Base-by-base conservation (phyloP, 2,888 invertebrate genomes). In the Tenthredo notha region DNA sequence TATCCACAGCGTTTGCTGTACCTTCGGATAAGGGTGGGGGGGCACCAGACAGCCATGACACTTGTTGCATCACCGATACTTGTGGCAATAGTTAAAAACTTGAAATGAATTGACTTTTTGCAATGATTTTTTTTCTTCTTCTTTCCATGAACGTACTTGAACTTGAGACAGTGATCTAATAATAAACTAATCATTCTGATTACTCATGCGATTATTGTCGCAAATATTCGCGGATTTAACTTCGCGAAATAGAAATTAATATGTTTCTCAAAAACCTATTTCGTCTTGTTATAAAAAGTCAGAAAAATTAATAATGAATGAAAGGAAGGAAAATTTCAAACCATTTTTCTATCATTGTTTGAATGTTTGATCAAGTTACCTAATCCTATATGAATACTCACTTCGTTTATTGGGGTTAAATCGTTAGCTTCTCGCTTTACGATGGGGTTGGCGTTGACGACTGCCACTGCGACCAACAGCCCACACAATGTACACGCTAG, bases 391-490 rank as follows among this genome's bases (percentile, higher is more conserved):
- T 12, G 12, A 18, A 40, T 74, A 90, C 92, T 93, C 88, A 93
- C 93, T 90, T 93, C 93, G 88, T 93, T 93, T 43, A 93, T 85
- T 6, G 93, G 92, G 84, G 89, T 92, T 84, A 93, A 88, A 77
- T 93, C 92, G 65, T 90, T 90, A 33, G 89, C 86, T 80, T 91
- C 92, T 80, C 91, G 89, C 87, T 93, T 92, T 77, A 89, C 89
- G 78, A 92, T 87, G 1, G 93, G 92, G 77, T 87, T 87, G 85
- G 89, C 89, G 78, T 87, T 86, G 58, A 88, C 91, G 18, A 91
- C 85, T 21, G 87, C 87, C 21, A 90, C 77, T 58, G 88, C 86
- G 87, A 91, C 72, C 84, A 90, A 85, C 18, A 92, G 85, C 33
- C 89, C 88, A 70, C 90, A 89, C 1, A 92, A 80, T 21, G 88